A percentile compares a stretch with the other conserved stretches of the same genome.
Evolutionary conservation across 2,888 invertebrate genomes (phyloP).

Genomic region (Bellardia bayeri): DNA sequence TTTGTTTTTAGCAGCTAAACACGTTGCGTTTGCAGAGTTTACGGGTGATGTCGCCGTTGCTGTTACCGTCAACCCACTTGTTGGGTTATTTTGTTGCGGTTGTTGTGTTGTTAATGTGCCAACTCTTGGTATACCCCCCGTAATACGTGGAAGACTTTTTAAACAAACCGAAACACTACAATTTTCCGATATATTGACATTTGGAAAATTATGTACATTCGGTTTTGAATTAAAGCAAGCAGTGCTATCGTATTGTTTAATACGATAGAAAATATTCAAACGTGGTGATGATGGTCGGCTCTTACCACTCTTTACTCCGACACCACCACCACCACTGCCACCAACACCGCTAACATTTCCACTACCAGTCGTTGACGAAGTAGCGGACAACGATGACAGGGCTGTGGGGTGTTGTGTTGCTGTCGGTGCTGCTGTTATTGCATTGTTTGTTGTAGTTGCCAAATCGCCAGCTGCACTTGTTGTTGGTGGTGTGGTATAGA

Average conservation of each 20-base stretch:
- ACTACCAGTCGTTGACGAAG: slow-evolving; percentile 21
- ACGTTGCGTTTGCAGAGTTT: slow-evolving; percentile 41
- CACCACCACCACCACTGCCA: background rate
- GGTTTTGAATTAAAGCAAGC: slow-evolving; percentile 83
- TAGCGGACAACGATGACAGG: slow-evolving; percentile 15
- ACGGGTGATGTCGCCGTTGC: slow-evolving; percentile 57
- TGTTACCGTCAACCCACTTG: slow-evolving; percentile 67
- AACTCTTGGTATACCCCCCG: slow-evolving; percentile 88
- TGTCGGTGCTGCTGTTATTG: slow-evolving; percentile 77
- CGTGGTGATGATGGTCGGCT: slow-evolving; percentile 77
- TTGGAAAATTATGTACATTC: slow-evolving; percentile 84
- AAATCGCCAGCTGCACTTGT: slow-evolving; percentile 78
- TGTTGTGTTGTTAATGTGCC: slow-evolving; percentile 67
- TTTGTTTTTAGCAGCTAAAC: slow-evolving; percentile 44
- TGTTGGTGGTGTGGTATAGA: slow-evolving; percentile 80
- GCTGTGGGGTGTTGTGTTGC: slow-evolving; percentile 50
- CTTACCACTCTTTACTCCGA: slow-evolving; percentile 50
- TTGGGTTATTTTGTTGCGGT: slow-evolving; percentile 61
- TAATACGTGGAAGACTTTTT: slow-evolving; percentile 90
- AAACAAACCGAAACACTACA: slow-evolving; percentile 85
- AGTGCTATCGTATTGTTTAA: slow-evolving; percentile 81
- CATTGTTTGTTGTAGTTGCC: slow-evolving; percentile 74
- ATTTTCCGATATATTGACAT: slow-evolving; percentile 83
- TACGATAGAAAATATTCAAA: slow-evolving; percentile 83
- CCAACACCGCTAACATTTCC: slow-evolving; percentile 10